Evolutionary conservation across 2,113 vertebrate genomes (phyloP), one percentile per base, ranked within the genome.

Genomic region (Maccullochella peelii): DNA sequence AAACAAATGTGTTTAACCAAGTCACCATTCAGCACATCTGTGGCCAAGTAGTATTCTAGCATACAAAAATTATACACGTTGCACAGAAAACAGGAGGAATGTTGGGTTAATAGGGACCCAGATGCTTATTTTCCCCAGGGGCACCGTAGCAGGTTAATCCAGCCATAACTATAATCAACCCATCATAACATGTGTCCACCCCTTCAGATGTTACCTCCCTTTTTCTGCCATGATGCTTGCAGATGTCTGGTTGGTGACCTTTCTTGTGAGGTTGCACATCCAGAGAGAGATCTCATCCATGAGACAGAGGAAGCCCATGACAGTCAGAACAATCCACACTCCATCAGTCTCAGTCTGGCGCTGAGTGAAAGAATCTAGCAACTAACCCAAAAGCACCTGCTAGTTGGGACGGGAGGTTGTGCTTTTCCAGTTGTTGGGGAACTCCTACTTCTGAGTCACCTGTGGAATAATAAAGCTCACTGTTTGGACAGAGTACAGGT

Each of bases 191-290:
- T 23, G 20, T 55, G 62, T 44, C 38, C 44, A 47, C 25, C 20
- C 20, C 18, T 57, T 40, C 12, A 30, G 23, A 50, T 76, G 49
- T 65, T 42, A 15, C 74, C 61, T 52, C 33, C 73, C 73, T 49
- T 23, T 21, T 49, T 49, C 25, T 18, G 2, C 25, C 11, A 5
- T 21, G 18, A 74, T 15, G 57, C 40, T 33, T 73, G 25, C 55
- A 74, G 72, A 42, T 0, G 33, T 12, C 33, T 38, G 8, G 33
- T 10, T n/a, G 27, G 59, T 20, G 59, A 61, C 1, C 18, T 9
- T 4, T 33, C 27, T 7, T 3, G 36, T 65, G 20, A 65, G 21
- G 1, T 7, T 14, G 20, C 4, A 20, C 58, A 40, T 40, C 33
- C 61, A 63, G 61, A 20, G 0, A 1, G 4, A 16, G 57, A 5